Evolutionary conservation across 1,140 invertebrate species (phyloP).

Genomic region (Adelges cooleyi): DNA sequence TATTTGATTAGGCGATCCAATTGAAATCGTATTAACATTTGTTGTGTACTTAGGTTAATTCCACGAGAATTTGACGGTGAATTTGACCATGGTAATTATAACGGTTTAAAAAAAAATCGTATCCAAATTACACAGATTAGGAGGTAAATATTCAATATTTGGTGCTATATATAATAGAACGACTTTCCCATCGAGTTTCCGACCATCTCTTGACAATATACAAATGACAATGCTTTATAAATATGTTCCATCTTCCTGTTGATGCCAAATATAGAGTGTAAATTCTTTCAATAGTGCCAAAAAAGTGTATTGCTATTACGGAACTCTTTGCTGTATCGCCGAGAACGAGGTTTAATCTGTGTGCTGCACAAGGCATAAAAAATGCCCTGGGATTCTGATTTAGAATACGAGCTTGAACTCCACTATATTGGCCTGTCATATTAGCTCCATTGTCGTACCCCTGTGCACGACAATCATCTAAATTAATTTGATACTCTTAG

Average conservation of each 20-base stretch:
- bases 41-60: no score
- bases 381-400: neutral
- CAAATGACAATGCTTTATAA: neutral
- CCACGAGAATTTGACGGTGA: no score
- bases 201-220: neutral
- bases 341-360: neutral
- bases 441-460: constrained; percentile 33
- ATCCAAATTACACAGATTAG: no score
- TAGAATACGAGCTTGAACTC: neutral
- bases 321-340: neutral
- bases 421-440: constrained; percentile 16
- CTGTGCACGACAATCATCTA: constrained; percentile 31
- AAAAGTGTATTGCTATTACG: neutral
- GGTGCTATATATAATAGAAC: no score
- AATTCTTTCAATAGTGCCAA: neutral
- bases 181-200: constrained; percentile 10
- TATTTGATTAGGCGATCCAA: no score
- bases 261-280: neutral
- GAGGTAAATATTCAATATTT: no score
- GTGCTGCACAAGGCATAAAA: constrained; percentile 8
- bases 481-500: neutral
- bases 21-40: no score
- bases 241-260: neutral
- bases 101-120: no score
- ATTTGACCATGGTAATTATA: no score